These are phyloP conservation scores for Scarus forsteni DNA, from an alignment of 2,797 vertebrate species.

Conservation along the genomic window DNA sequence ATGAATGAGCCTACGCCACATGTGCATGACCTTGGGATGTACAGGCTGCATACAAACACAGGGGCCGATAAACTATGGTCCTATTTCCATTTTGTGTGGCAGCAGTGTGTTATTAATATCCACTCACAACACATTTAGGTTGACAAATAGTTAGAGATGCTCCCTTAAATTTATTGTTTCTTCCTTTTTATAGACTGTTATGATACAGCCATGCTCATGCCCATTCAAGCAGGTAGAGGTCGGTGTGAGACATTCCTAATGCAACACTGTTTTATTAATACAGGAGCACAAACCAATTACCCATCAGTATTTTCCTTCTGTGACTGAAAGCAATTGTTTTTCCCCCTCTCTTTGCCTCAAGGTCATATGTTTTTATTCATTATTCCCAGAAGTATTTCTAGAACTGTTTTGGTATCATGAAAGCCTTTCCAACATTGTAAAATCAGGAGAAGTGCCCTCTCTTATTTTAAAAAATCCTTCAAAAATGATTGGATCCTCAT, in stretches of 20 bases:
- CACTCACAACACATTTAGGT: background rate
- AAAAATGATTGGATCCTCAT: too few relatives aligned
- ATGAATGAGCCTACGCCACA: constrained; percentile 21
- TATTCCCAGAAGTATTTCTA: too few relatives aligned
- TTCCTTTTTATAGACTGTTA: background rate
- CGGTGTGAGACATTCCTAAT: constrained; percentile 1
- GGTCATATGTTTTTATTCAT: too few relatives aligned
- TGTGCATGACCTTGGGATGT: constrained; percentile 31
- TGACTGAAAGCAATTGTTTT: too few relatives aligned
- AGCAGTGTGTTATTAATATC: background rate
- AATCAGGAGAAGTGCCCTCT: too few relatives aligned
- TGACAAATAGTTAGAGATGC: background rate
- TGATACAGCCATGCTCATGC: background rate
- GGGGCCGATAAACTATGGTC: background rate
- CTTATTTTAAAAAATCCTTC: too few relatives aligned
- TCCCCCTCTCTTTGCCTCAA: too few relatives aligned
- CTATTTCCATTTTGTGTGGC: background rate
- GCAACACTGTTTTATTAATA: background rate
- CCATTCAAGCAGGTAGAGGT: background rate
- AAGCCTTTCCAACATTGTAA: too few relatives aligned
- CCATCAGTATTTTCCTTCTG: too few relatives aligned
- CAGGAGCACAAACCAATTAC: too few relatives aligned
- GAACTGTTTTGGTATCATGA: too few relatives aligned
- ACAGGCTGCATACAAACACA: constrained; percentile 20
- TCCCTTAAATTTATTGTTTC: too few relatives aligned